phyloP scores from a whole-genome alignment of 2,888 invertebrate species.

The Ptycholaimellus sp. region DNA sequence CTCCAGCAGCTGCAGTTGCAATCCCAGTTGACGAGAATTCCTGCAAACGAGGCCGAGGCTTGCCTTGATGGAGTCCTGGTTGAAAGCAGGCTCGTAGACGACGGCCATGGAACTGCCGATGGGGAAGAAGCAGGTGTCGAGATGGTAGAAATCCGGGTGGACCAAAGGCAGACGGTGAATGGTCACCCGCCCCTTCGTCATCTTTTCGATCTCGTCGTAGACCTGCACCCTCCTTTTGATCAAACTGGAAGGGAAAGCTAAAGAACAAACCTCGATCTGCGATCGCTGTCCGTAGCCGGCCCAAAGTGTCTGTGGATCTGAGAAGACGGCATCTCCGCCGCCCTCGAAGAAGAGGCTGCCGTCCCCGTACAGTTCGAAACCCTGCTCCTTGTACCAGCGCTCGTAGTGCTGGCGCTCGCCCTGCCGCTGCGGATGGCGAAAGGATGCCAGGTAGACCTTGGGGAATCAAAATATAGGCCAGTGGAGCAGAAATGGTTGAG shows the following conservation, averaged over 20 bases:
- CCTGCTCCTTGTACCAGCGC: conserved; percentile 19
- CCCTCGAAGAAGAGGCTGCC: conserved; percentile 14
- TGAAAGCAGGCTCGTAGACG: conserved; percentile 20
- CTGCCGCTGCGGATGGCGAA: conserved; percentile 19
- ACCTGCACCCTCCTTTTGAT: conserved; percentile 15
- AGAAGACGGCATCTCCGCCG: conserved; percentile 24
- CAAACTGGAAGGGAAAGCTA: not conserved
- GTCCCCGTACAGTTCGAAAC: conserved; percentile 15
- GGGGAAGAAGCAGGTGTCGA: conserved; percentile 24
- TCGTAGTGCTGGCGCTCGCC: conserved; percentile 21
- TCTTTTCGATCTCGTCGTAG: conserved; percentile 13
- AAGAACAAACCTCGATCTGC: conserved; percentile 14
- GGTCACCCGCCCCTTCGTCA: no score
- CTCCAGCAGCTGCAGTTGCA: not conserved
- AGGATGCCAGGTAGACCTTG: conserved; percentile 18
- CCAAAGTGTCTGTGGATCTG: conserved; percentile 16
- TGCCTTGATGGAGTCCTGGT: conserved; percentile 14
- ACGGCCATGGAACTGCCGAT: conserved; percentile 17
- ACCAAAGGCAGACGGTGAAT: conserved; percentile 18
- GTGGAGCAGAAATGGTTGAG: no score
- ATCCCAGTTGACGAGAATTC: not conserved
- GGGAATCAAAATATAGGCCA: no score
- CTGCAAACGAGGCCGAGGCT: conserved; percentile 7
- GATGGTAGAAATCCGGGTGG: conserved; percentile 20
- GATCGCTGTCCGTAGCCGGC: conserved; percentile 21